These are phyloP conservation scores for Chaetogeoica ovagalla DNA, from an alignment of 2,888 invertebrate genomes.

Conservation along the genomic window DNA sequence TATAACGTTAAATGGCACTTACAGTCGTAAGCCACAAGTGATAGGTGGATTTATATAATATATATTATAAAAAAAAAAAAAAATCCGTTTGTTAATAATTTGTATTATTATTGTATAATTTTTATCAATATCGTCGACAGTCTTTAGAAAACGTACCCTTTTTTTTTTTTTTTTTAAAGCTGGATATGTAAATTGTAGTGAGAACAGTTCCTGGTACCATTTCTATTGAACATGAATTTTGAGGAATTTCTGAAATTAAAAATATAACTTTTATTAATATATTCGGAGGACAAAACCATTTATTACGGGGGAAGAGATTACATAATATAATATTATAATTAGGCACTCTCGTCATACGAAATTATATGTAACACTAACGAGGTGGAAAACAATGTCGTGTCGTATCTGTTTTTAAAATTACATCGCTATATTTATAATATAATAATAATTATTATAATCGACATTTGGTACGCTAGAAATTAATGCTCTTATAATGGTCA, in stretches of 20 bases:
- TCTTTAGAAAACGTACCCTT: slow-evolving; percentile 53
- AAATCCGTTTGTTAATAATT: slow-evolving; percentile 39
- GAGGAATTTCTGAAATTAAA: slow-evolving; percentile 41
- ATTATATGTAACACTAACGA: too few relatives aligned
- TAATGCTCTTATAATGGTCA: background rate
- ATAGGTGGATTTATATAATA: slow-evolving; percentile 32
- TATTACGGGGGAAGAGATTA: too few relatives aligned
- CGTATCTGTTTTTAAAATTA: too few relatives aligned
- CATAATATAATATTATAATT: too few relatives aligned
- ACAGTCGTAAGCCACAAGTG: slow-evolving; percentile 29
- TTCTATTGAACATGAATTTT: slow-evolving; percentile 42
- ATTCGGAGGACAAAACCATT: background rate
- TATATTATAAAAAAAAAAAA: slow-evolving; percentile 2
- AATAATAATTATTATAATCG: background rate
- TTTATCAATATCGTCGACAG: slow-evolving; percentile 50
- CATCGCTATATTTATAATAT: too few relatives aligned
- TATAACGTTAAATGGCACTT: slow-evolving; percentile 49
- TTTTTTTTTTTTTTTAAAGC: slow-evolving; percentile 47
- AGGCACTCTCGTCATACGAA: too few relatives aligned
- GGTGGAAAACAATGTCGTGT: too few relatives aligned
- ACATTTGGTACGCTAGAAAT: background rate
- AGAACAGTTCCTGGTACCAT: slow-evolving; percentile 42
- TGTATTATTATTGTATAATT: slow-evolving; percentile 41
- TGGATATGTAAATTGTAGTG: slow-evolving; percentile 50
- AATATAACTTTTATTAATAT: background rate